Evolutionary conservation across 1,140 invertebrate genomes (phyloP), one percentile per base, ranked within the genome.

Genomic region (Pogonomyrmex barbatus): DNA sequence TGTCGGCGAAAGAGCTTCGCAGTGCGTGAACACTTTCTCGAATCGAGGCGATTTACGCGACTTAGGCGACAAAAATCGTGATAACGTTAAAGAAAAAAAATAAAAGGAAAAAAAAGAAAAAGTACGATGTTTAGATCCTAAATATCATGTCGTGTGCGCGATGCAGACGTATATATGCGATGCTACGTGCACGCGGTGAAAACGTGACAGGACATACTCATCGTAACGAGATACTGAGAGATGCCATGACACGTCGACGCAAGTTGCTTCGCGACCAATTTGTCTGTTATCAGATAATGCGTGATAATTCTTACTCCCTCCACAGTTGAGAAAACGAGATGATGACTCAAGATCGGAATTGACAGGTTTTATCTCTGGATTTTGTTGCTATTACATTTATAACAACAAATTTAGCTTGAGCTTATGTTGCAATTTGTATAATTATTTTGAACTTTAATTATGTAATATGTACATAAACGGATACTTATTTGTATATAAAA

Each of bases 81-180:
- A 75, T 75, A 68, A 73, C 45, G 36, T 60, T 68, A 50, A 68
- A 68, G 10, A 1, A 68, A 47, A 68, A 68, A 68, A 2, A 52
- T 45, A 24, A 68, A 68, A 68, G 30, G 24, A 9, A 5, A 47
- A 45, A 47, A 36, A 45, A 52, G 62, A 36, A 58, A 82, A 58
- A 47, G 24, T 82, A n/a, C 30, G 54, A 83, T 83, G 79, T 83
- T 24, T 83, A 83, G 56, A 60, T 75, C 4, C 45, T 82, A 89
- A 50, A 86, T 73, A 67, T 77, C 86, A 56, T 88, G 58, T 79
- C 42, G 39, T 82, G 33, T 73, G 79, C 52, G 67, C 42, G 79
- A 83, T 47, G 79, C 10, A 12, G 33, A 62, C 30, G 24, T 75
- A 30, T 62, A 17, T 54, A 4, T 47, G 52, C 52, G 52, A 83